phyloP scores from a whole-genome alignment of 2,797 vertebrate genomes.

The Poeciliopsis turneri region DNA sequence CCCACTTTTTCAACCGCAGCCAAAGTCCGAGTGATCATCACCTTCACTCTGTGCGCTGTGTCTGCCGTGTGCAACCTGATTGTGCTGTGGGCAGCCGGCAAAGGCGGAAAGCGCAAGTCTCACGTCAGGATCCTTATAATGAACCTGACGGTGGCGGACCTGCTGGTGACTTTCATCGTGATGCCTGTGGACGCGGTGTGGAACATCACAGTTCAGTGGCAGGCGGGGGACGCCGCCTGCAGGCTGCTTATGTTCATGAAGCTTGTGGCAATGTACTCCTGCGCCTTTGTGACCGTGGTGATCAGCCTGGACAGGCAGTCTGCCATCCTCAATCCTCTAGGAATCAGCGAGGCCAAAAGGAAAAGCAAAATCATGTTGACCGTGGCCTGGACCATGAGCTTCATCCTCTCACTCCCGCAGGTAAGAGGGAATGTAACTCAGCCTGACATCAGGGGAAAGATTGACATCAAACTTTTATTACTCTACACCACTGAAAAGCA shows the following conservation, averaged over 20 bases:
- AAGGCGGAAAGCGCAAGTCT: slow-evolving; percentile 80
- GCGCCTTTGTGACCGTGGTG: slow-evolving; percentile 84
- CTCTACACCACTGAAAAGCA: not conserved
- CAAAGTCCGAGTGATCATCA: slow-evolving; percentile 83
- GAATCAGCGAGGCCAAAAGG: slow-evolving; percentile 82
- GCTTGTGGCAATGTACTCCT: slow-evolving; percentile 85
- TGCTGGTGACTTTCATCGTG: slow-evolving; percentile 86
- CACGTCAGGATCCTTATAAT: slow-evolving; percentile 84
- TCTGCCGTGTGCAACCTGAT: slow-evolving; percentile 82
- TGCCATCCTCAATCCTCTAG: slow-evolving; percentile 84
- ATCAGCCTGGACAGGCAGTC: slow-evolving; percentile 86
- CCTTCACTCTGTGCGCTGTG: slow-evolving; percentile 80
- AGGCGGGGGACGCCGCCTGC: slow-evolving; percentile 82
- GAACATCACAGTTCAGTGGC: slow-evolving; percentile 88
- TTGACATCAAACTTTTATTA: not conserved
- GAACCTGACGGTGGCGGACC: slow-evolving; percentile 83
- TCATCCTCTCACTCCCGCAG: slow-evolving; percentile 82
- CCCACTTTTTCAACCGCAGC: slow-evolving; percentile 85
- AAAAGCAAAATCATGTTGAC: slow-evolving; percentile 84
- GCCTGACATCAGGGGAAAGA: not conserved
- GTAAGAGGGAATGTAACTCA: slow-evolving; percentile 55
- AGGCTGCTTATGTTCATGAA: slow-evolving; percentile 86
- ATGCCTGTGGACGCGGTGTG: slow-evolving; percentile 86
- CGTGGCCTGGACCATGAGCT: slow-evolving; percentile 84
- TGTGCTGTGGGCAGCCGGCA: slow-evolving; percentile 79